Base-by-base conservation (phyloP, 2,113 vertebrate genomes). In the Serinus canaria region DNA sequence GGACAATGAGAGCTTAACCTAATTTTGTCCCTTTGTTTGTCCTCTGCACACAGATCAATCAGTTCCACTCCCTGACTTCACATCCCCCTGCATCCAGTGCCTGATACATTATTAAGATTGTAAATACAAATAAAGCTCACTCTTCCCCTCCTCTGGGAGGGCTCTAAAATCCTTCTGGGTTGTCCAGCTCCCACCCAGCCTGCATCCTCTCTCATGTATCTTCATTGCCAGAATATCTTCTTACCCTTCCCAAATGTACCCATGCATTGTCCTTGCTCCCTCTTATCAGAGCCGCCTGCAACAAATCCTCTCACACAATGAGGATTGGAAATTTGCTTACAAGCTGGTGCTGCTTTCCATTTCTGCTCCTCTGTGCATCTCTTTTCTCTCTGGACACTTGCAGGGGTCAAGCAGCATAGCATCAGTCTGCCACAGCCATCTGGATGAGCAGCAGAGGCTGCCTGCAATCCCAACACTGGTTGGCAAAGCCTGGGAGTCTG, bases 1-100 rank as follows among this genome's bases (percentile, higher is more conserved):
- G 92, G 90, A 92, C 94, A 85, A 94, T 59, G 72, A 94, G 63
- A 95, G 87, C 93, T 96, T 94, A 95, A 95, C 93, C 94, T 86
- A 73, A 88, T 95, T 96, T 92, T 77, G 87, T 91, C 93, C 93
- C 91, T 95, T 95, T 85, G 78, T 95, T 87, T 93, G 91, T 94
- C 94, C 91, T 94, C 84, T 83, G 82, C 3, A 5, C 79, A 59
- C 73, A 81, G 67, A 94, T 91, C 78, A 72, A 90, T 83, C 89
- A 63, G 59, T 73, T 94, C 81, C 66, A 27, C 67, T 59, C 81
- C 35, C 82, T 68, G 89, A 72, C 87, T 85, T 73, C 78, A 62
- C 53, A 73, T 49, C 84, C 46, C 84, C 10, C 12, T 9, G 21
- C 53, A 78, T 28, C 66, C 87, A 87, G 27, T 11, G 62, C 37